Percentiles rank a stretch among this genome's conserved stretches.
Conservation (phyloP, 2,113 vertebrate genomes). For the Tachysurus fulvidraco region DNA sequence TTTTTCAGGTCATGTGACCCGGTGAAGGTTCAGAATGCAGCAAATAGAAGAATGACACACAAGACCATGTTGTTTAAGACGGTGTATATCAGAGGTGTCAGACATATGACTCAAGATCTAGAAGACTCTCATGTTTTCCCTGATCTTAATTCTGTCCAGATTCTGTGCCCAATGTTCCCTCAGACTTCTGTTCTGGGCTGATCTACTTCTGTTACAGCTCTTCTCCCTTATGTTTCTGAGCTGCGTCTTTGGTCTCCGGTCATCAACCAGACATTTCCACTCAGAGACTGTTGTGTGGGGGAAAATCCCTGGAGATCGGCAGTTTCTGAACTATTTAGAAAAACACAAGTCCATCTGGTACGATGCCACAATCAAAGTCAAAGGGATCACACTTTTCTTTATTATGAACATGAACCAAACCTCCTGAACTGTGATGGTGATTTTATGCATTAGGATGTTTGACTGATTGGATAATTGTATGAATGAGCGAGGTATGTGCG, state of each 20-base stretch:
- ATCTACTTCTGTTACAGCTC: neutral
- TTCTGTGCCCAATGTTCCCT: neutral
- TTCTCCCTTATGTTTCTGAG: too few relatives aligned
- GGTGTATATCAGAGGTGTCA: neutral
- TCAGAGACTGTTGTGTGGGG: neutral
- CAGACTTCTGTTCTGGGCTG: neutral
- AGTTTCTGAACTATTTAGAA: neutral
- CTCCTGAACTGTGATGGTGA: neutral
- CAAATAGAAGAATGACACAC: neutral
- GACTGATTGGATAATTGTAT: neutral
- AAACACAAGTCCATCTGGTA: neutral
- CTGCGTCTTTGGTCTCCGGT: too few relatives aligned
- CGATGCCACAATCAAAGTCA: neutral
- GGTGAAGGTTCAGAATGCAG: neutral
- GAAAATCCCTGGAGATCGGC: neutral
- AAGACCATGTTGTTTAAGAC: too few relatives aligned
- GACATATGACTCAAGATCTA: neutral
- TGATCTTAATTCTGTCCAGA: neutral
- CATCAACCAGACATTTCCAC: too few relatives aligned
- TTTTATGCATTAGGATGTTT: neutral
- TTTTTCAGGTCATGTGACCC: neutral
- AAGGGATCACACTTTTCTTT: neutral
- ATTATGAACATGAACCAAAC: neutral
- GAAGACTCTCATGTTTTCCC: neutral
- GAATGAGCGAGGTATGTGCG: neutral